Conservation (phyloP, 1,140 invertebrate genomes). For the Physella acuta region DNA sequence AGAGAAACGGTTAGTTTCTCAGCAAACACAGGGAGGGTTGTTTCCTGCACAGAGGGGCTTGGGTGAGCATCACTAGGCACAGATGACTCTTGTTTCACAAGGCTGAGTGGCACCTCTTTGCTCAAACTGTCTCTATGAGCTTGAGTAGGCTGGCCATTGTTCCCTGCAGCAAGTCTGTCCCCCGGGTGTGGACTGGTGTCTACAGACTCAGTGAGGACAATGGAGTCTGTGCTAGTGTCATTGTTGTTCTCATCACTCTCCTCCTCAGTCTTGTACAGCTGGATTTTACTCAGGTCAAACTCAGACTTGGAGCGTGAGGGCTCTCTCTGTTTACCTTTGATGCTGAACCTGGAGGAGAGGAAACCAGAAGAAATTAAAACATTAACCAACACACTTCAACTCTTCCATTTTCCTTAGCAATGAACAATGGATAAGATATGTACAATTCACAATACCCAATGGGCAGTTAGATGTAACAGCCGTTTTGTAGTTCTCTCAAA, state of each 20-base stretch:
- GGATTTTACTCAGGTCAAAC: neutral
- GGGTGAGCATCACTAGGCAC: neutral
- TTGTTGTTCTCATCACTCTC: constrained; percentile 15
- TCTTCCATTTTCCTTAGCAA: neutral
- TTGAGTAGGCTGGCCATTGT: too few relatives aligned
- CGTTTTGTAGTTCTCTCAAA: too few relatives aligned
- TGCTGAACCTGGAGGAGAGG: neutral
- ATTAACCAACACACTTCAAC: neutral
- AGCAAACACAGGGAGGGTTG: too few relatives aligned
- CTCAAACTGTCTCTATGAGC: too few relatives aligned
- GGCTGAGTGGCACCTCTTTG: too few relatives aligned
- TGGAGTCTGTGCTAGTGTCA: constrained; percentile 6
- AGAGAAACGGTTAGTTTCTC: neutral
- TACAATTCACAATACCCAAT: too few relatives aligned
- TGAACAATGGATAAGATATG: neutral
- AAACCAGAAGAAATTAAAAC: constrained; percentile 1
- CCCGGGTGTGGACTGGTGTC: neutral
- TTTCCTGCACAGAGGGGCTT: neutral
- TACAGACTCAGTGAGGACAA: neutral
- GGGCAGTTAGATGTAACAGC: too few relatives aligned
- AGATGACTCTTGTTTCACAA: neutral
- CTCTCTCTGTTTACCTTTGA: constrained; percentile 4
- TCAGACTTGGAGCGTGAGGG: constrained; percentile 23
- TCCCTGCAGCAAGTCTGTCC: neutral
- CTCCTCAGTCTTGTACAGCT: neutral